Evolutionary conservation across 2,797 vertebrate genomes (phyloP).

Genomic region (Chiloscyllium punctatum): DNA sequence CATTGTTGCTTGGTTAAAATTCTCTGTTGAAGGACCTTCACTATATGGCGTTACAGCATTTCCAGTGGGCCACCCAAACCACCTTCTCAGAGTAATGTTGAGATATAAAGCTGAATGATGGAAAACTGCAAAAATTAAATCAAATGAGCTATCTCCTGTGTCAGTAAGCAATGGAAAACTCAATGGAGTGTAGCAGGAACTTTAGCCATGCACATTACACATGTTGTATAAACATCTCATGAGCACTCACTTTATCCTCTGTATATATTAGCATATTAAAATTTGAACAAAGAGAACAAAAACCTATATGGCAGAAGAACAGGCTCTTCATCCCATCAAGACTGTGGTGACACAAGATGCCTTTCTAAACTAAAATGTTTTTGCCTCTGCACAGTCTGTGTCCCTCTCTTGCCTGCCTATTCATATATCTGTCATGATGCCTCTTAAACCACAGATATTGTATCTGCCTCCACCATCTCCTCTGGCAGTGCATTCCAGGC

Average conservation of each 20-base stretch:
- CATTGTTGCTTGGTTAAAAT: not conserved
- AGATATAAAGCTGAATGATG: not conserved
- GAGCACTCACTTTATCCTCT: not conserved
- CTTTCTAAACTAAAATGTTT: too few relatives aligned
- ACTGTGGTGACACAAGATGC: too few relatives aligned
- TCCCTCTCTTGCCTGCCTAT: too few relatives aligned
- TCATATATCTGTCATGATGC: too few relatives aligned
- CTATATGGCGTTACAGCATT: not conserved
- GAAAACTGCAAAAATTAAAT: not conserved
- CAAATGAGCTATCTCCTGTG: not conserved
- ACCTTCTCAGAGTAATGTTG: too few relatives aligned
- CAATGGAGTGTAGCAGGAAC: not conserved
- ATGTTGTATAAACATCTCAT: not conserved
- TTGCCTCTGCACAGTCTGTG: too few relatives aligned
- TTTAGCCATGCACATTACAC: not conserved
- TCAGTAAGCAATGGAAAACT: not conserved
- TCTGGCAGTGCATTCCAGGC: too few relatives aligned
- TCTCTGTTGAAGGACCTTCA: not conserved
- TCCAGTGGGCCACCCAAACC: too few relatives aligned
- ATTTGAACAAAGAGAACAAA: not conserved
- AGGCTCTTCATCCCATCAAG: too few relatives aligned
- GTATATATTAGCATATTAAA: not conserved
- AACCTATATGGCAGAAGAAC: too few relatives aligned
- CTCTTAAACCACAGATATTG: too few relatives aligned
- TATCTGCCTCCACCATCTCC: too few relatives aligned